Evolutionary conservation across 2,113 vertebrate genomes (phyloP).

Genomic region (Cyprinodon tularosa): DNA sequence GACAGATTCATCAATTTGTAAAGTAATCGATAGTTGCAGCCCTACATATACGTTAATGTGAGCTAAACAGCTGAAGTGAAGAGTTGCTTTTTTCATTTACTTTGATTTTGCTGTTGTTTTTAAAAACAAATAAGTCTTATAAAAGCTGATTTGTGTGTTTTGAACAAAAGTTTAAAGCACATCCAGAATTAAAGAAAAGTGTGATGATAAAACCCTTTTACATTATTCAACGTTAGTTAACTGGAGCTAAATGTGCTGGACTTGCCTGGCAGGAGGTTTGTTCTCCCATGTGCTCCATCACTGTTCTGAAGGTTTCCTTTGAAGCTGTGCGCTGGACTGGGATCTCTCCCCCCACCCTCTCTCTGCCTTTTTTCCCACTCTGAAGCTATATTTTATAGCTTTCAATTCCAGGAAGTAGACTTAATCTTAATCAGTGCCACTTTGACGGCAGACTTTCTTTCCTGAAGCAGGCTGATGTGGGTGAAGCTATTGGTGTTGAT

Average conservation of each 20-base stretch:
- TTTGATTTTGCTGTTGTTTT: neutral
- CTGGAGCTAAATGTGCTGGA: neutral
- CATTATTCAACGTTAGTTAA: neutral
- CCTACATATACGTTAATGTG: too few relatives aligned
- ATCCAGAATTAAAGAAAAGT: neutral
- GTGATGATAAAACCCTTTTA: neutral
- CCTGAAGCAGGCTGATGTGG: slow-evolving; percentile 3
- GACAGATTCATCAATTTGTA: too few relatives aligned
- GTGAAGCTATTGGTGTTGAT: slow-evolving; percentile 21
- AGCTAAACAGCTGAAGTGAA: neutral
- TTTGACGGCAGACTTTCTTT: slow-evolving; percentile 28
- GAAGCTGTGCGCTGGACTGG: slow-evolving; percentile 63
- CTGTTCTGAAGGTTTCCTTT: slow-evolving; percentile 61
- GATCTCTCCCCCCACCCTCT: neutral
- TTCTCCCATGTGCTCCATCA: slow-evolving; percentile 53
- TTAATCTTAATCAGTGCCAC: slow-evolving; percentile 47
- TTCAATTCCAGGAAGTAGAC: slow-evolving; percentile 39
- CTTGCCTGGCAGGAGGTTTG: slow-evolving; percentile 24
- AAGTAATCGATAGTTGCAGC: too few relatives aligned
- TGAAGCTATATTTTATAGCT: slow-evolving; percentile 58
- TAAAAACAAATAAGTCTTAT: neutral
- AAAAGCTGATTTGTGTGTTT: neutral
- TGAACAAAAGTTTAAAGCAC: neutral
- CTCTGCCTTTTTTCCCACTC: slow-evolving; percentile 22
- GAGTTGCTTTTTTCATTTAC: neutral